These are phyloP conservation scores for Todiramphus saurophagus DNA, from an alignment of 2,113 vertebrate genomes.

Conservation along the genomic window DNA sequence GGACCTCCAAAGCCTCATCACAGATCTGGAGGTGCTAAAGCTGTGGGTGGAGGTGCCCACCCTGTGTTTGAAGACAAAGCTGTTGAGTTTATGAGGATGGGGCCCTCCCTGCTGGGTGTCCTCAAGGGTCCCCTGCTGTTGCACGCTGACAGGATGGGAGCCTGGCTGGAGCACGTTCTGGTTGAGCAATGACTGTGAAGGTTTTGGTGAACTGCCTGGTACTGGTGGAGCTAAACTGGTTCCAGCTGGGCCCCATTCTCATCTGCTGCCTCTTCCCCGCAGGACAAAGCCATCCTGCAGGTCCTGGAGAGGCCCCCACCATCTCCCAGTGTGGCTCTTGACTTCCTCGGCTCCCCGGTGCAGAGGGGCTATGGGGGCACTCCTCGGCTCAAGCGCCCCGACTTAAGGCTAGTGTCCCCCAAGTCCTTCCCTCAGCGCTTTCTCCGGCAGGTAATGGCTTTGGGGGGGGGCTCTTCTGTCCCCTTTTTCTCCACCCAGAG, in stretches of 20 bases:
- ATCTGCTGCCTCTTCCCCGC: not conserved
- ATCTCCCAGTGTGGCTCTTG: conserved; percentile 45
- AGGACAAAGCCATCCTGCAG: conserved; percentile 85
- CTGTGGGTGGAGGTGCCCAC: not conserved
- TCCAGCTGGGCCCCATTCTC: not conserved
- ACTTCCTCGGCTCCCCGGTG: conserved; percentile 60
- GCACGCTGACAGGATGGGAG: not conserved
- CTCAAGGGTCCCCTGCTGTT: rapidly evolving
- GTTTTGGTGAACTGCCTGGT: not conserved
- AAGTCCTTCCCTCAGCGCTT: conserved; percentile 72
- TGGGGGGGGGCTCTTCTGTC: not conserved
- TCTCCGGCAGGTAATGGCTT: conserved; percentile 74
- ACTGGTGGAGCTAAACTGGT: not conserved
- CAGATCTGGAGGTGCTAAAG: not conserved
- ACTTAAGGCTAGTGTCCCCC: conserved; percentile 57
- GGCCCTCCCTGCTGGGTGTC: not conserved
- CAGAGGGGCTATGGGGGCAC: conserved; percentile 59
- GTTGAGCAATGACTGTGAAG: not conserved
- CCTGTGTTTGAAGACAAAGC: not conserved
- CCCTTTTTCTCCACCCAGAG: not conserved
- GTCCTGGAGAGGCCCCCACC: conserved; percentile 75
- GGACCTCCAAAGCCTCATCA: not conserved
- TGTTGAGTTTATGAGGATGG: not conserved
- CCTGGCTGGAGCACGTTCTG: not conserved
- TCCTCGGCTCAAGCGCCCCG: conserved; percentile 43